These are phyloP conservation scores for Tragelaphus buxtoni DNA, from an alignment of 2,113 vertebrate genomes.

Conservation along the genomic window DNA sequence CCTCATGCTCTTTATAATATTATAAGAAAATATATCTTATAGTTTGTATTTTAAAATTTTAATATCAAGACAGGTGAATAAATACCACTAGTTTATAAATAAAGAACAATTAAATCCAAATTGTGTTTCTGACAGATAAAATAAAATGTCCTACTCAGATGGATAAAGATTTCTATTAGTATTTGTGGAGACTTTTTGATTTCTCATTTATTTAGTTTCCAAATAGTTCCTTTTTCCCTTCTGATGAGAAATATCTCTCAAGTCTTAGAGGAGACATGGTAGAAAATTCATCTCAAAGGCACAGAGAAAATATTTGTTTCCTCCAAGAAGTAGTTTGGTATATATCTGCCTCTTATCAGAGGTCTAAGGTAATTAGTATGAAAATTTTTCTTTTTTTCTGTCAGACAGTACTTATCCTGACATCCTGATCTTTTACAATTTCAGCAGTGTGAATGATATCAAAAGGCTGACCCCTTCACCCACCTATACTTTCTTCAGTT, in stretches of 20 bases:
- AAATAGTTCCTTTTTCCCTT: background rate
- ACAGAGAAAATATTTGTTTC: background rate
- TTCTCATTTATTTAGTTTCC: background rate
- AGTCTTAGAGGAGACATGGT: no score
- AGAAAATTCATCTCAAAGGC: background rate
- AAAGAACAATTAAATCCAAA: background rate
- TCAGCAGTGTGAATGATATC: background rate
- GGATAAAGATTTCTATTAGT: background rate
- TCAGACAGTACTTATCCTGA: background rate
- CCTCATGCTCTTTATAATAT: background rate
- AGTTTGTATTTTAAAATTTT: background rate
- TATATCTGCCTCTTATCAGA: background rate
- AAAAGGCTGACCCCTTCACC: background rate
- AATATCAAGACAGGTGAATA: background rate
- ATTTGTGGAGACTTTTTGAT: background rate
- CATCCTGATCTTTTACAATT: background rate
- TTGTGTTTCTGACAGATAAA: background rate
- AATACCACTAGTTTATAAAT: background rate
- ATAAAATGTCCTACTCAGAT: background rate
- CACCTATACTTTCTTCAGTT: background rate
- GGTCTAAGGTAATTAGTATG: background rate
- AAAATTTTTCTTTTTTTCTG: background rate
- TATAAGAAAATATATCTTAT: background rate
- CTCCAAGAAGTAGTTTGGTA: background rate
- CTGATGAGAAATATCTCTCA: background rate